Evolutionary conservation across 2,888 invertebrate genomes (phyloP), one percentile per base, ranked within the genome.

Genomic region (Nesidiocoris tenuis): DNA sequence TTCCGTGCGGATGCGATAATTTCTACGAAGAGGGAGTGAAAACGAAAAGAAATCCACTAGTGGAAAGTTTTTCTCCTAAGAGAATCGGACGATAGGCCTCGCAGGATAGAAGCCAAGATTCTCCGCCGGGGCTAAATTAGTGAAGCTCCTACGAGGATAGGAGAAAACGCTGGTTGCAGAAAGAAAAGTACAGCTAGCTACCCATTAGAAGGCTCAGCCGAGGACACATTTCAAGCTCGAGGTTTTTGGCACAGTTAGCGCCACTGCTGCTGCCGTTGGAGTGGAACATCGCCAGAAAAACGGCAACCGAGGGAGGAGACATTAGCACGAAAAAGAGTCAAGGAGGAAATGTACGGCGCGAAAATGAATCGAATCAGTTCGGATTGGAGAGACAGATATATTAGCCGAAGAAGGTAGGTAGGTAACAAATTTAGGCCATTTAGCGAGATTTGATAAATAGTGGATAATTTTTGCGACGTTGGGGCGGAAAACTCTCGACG

Each of bases 131-230:
- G 39, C 39, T 39, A 39, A 39, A 39, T 39, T 39, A 39, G 39
- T 39, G 39, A 12, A 12, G 12, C 39, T 39, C 39, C 39, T 3
- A 7, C 12, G 39, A 24, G 64, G 17, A 3, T 64, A 12, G 64
- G 23, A 9, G 64, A 64, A 64, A 24, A 64, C 17, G 64, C 64
- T 64, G 39, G 39, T 39, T 3, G 39, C 39, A 12, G 12, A 39
- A 12, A 39, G n/a, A 39, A 39, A 39, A 39, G 12, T 7, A 12
- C 5, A 39, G 39, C 39, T 39, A 3, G 39, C 39, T 39, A 3
- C 12, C 39, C 39, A 39, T 39, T 39, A 39, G 39, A 39, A 39
- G 39, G 12, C 12, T 12, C 39, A 39, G 39, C 39, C 39, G 39
- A 39, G 39, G 39, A 39, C 39, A 39, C 39, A 39, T 39, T 39